These are phyloP conservation scores for Cacatua alba DNA, from an alignment of 2,113 vertebrate species.

Conservation along the genomic window DNA sequence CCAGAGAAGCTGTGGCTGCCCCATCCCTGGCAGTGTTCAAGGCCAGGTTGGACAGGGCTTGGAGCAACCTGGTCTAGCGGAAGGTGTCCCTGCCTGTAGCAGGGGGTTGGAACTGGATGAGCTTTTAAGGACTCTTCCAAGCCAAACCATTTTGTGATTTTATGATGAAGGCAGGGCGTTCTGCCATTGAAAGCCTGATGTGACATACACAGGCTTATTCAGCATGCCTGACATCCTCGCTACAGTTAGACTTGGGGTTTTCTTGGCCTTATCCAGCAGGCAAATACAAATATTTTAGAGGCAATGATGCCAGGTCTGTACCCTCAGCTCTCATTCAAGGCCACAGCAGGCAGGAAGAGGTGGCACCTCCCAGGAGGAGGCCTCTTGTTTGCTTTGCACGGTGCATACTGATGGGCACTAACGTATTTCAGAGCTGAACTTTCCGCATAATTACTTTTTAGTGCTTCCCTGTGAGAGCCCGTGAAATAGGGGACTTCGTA, in stretches of 20 bases:
- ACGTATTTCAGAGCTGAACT: not conserved
- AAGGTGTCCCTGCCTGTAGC: not conserved
- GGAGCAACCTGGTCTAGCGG: not conserved
- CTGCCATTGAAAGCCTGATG: not conserved
- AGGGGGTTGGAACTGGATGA: not conserved
- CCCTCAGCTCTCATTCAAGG: not conserved
- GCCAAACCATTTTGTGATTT: not conserved
- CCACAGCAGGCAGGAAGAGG: not conserved
- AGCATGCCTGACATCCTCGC: not conserved
- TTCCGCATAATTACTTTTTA: not conserved
- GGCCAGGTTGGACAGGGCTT: not conserved
- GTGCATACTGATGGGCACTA: not conserved
- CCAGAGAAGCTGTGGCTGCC: not conserved
- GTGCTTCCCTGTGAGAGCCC: not conserved
- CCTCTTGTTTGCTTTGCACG: not conserved
- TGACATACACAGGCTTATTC: rapidly evolving
- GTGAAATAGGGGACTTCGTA: not conserved
- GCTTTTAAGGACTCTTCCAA: not conserved
- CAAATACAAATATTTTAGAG: not conserved
- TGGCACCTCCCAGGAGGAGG: not conserved
- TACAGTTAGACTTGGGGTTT: rapidly evolving
- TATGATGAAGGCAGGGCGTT: not conserved
- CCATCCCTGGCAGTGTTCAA: not conserved
- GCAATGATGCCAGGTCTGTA: too few relatives aligned
- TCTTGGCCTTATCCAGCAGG: not conserved